These are phyloP conservation scores for Lampropteryx suffumata DNA, from an alignment of 2,888 invertebrate species.

Conservation along the genomic window DNA sequence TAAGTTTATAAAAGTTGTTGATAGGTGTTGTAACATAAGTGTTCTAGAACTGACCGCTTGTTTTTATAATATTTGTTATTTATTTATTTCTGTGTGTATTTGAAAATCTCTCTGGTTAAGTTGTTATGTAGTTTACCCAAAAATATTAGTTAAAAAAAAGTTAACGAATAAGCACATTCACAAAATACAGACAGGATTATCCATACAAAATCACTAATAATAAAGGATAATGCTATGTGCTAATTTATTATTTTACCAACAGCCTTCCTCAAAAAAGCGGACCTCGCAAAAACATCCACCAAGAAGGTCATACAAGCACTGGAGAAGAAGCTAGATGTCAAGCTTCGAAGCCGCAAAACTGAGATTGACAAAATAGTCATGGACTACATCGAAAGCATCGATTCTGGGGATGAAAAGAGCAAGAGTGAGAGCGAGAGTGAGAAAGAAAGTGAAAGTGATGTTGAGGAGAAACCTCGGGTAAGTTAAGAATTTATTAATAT, in stretches of 20 bases:
- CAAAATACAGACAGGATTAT: too few species aligned
- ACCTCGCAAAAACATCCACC: constrained; percentile 91
- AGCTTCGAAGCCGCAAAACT: constrained; percentile 90
- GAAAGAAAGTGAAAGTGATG: constrained; percentile 22
- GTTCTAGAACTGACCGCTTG: too few species aligned
- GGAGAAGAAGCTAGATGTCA: constrained; percentile 90
- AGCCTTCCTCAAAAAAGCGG: constrained; percentile 93
- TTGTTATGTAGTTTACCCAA: too few species aligned
- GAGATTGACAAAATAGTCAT: constrained; percentile 94
- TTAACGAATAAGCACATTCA: too few species aligned
- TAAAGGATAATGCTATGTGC: background rate
- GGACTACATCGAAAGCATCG: constrained; percentile 84
- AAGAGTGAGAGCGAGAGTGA: constrained; percentile 27
- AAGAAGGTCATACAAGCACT: constrained; percentile 94
- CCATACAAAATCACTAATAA: too few species aligned
- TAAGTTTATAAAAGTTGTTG: too few species aligned
- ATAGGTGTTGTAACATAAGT: too few species aligned
- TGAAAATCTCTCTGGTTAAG: too few species aligned
- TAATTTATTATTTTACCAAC: background rate
- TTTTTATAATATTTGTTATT: too few species aligned
- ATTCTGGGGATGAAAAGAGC: constrained; percentile 45
- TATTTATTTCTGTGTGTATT: too few species aligned
- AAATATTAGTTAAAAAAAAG: too few species aligned
- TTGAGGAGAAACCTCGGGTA: constrained; percentile 42
- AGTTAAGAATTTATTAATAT: constrained; percentile 3